Evolutionary conservation across 2,797 vertebrate species (phyloP).

Genomic region (Hipposideros larvatus): DNA sequence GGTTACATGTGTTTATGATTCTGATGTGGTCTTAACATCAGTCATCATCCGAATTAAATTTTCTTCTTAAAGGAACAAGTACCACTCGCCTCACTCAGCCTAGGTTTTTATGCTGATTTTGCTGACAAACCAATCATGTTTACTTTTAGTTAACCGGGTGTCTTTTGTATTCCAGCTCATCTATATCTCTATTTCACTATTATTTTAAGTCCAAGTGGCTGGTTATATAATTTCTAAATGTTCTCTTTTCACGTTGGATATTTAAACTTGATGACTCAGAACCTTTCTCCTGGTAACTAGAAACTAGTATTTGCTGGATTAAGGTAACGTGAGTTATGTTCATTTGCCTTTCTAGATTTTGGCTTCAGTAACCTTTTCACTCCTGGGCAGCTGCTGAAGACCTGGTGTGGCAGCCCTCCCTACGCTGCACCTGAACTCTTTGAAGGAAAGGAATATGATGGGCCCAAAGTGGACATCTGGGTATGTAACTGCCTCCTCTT

Average conservation of each 20-base stretch:
- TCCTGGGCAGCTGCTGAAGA: constrained; percentile 97
- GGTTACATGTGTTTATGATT: not conserved
- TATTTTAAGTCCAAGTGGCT: not conserved
- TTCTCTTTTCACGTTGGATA: not conserved
- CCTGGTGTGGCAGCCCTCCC: constrained; percentile 99
- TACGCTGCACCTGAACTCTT: constrained; percentile 98
- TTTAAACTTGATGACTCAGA: not conserved
- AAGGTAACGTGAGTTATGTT: not conserved
- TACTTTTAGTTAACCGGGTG: not conserved
- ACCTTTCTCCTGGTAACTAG: not conserved
- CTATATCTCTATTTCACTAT: not conserved
- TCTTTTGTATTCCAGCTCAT: not conserved
- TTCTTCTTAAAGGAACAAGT: not conserved
- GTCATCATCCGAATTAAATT: not conserved
- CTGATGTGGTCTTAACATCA: not conserved
- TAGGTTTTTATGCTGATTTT: not conserved
- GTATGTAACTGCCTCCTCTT: constrained; percentile 86
- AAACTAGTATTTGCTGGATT: not conserved
- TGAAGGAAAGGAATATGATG: constrained; percentile 98
- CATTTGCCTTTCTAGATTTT: constrained; percentile 92
- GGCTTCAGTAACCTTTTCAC: constrained; percentile 99
- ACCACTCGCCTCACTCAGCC: not conserved
- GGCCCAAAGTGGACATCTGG: constrained; percentile 99
- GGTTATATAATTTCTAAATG: not conserved
- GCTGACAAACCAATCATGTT: not conserved